Base-by-base conservation (phyloP, 2,797 vertebrate genomes). In the Spinus pinus region DNA sequence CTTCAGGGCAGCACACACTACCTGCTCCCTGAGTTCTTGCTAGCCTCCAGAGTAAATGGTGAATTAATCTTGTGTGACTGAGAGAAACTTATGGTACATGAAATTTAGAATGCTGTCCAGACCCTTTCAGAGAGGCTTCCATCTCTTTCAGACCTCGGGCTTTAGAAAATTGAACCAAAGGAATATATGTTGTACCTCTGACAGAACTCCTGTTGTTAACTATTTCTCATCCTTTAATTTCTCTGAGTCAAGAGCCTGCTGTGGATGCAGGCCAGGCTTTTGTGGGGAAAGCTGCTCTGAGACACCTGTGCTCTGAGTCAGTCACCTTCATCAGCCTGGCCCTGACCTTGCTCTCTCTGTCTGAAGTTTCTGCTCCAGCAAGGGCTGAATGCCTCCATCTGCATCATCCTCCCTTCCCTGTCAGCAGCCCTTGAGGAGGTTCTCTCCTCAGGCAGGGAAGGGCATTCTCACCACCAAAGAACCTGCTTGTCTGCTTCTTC, bases 51-150 rank as follows among this genome's bases (percentile, higher is more conserved):
- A 96, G 88, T 90, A 95, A 94, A 90, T 42, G 88, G 94, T 81
- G 90, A 94, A 96, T 96, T 96, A 95, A 96, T 96, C 94, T 96
- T 95, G 86, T 95, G 90, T 94, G 95, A 95, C 94, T 83, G 94
- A 93, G 92, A 94, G 96, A 95, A 96, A 95, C 90, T 93, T 93
- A 90, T 46, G 73, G 95, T 91, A 96, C 90, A 70, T 79, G 95
- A 96, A 95, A 96, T 96, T 94, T 93, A 96, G 96, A 96, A 95
- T 93, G 92, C 94, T 96, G 92, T 95, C 95, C 92, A 90, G 93
- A 92, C 73, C 82, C 92, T 96, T 96, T 95, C 94, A 75, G 89
- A 90, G 95, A 81, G 44, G 90, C 73, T 96, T 96, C 95, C 88
- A 95, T 96, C 95, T 96, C 90, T 94, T 95, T 95, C 95, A 96